Conservation (phyloP, 2,797 vertebrate species). For the Astyanax mexicanus region DNA sequence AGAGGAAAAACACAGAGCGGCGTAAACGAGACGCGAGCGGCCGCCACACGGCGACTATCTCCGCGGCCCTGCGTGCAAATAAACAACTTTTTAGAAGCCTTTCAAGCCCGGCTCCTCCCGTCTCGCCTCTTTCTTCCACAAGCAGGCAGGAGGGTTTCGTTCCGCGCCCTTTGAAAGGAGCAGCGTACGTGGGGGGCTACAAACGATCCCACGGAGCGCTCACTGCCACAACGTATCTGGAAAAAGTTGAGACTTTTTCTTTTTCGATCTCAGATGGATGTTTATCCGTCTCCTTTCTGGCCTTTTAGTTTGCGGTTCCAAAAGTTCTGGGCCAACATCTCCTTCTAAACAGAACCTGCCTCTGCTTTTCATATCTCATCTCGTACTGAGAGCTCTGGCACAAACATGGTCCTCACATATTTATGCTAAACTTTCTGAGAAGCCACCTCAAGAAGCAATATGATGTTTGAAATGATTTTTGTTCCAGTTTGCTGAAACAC, state of each 20-base stretch:
- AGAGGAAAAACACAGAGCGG: conserved; percentile 65
- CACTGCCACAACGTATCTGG: conserved; percentile 23
- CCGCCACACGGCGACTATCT: conserved; percentile 53
- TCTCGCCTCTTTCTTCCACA: conserved; percentile 34
- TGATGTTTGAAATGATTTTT: background rate
- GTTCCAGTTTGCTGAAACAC: background rate
- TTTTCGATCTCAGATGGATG: conserved; percentile 60
- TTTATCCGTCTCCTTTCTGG: conserved; percentile 44
- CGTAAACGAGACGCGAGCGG: conserved; percentile 56
- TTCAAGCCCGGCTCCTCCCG: conserved; percentile 24
- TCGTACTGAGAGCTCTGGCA: conserved; percentile 6
- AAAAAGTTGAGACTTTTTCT: conserved; percentile 1
- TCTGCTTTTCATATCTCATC: conserved; percentile 21
- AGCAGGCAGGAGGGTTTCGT: conserved; percentile 10
- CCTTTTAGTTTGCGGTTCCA: conserved; percentile 34
- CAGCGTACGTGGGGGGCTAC: conserved; percentile 12
- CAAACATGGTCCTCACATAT: conserved; percentile 5
- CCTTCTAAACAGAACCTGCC: conserved; percentile 12
- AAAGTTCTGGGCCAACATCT: conserved; percentile 29
- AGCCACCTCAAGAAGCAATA: background rate
- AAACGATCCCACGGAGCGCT: conserved; percentile 18
- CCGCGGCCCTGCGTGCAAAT: conserved; percentile 51
- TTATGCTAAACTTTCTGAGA: background rate
- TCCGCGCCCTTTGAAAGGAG: conserved; percentile 4
- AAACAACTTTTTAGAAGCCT: conserved; percentile 46